These are phyloP conservation scores for Drosophila tanythrix DNA, from an alignment of 2,888 invertebrate genomes.

Conservation along the genomic window DNA sequence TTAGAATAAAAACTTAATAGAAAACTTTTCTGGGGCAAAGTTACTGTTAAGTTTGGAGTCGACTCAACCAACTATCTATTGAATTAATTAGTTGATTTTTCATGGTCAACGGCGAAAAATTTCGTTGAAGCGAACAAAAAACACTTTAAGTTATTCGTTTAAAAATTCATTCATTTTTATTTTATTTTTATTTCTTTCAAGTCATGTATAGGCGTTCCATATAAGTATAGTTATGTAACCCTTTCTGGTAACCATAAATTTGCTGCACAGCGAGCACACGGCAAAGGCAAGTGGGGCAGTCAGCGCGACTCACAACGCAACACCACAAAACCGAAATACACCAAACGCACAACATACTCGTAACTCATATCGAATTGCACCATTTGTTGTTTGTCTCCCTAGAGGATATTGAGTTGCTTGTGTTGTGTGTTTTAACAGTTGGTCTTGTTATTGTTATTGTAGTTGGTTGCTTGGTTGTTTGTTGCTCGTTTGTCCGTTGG, in stretches of 20 bases:
- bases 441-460: constrained; percentile 28
- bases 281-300: constrained; percentile 56
- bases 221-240: constrained; percentile 52
- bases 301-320: constrained; percentile 50
- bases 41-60: constrained; percentile 56
- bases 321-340: constrained; percentile 34
- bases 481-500: constrained; percentile 43
- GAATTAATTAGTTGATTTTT: constrained; percentile 76
- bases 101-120: constrained; percentile 34
- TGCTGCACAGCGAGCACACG: constrained; percentile 45
- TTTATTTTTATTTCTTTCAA: constrained; percentile 48
- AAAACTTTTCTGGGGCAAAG: constrained; percentile 68
- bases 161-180: constrained; percentile 55
- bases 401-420: constrained; percentile 56
- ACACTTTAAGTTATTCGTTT: constrained; percentile 48
- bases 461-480: constrained; percentile 21
- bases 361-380: constrained; percentile 75
- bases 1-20: constrained; percentile 58
- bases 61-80: constrained; percentile 49
- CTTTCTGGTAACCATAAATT: constrained; percentile 59
- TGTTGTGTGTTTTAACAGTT: constrained; percentile 27
- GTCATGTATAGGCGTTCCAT: constrained; percentile 44
- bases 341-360: constrained; percentile 41
- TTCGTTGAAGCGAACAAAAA: constrained; percentile 19
- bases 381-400: constrained; percentile 74